Evolutionary conservation across 2,888 invertebrate genomes (phyloP).

Genomic region (Hyalella azteca): DNA sequence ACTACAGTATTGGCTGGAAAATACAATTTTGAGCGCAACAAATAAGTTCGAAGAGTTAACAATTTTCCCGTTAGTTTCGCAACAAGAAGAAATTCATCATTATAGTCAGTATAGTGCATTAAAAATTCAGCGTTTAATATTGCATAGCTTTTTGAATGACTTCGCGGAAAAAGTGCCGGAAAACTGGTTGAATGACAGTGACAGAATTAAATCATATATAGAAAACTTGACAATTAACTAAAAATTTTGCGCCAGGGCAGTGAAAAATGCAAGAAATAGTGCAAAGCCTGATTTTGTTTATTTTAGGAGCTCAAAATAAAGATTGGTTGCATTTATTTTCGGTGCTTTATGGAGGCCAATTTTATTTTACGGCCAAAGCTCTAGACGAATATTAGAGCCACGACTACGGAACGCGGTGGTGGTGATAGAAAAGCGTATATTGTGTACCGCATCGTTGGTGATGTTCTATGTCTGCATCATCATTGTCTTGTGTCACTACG

Average conservation of each 20-base stretch:
- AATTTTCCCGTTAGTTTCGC: too few relatives aligned
- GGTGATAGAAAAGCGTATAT: not conserved
- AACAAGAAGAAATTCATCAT: too few relatives aligned
- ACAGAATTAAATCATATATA: not conserved
- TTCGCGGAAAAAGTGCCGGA: not conserved
- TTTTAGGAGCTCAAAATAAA: constrained; percentile 23
- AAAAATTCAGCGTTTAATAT: too few relatives aligned
- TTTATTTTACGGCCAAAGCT: constrained; percentile 22
- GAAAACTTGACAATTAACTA: not conserved
- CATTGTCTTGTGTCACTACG: too few relatives aligned
- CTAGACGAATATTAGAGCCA: constrained; percentile 26
- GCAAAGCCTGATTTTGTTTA: not conserved
- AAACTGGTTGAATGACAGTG: not conserved
- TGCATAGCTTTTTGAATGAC: not conserved
- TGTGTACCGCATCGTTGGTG: too few relatives aligned
- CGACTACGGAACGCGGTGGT: not conserved
- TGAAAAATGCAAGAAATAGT: too few relatives aligned
- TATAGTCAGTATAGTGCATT: too few relatives aligned
- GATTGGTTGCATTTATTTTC: constrained; percentile 33
- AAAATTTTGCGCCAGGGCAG: too few relatives aligned
- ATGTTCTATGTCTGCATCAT: too few relatives aligned
- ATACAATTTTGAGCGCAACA: too few relatives aligned
- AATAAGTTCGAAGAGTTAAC: too few relatives aligned
- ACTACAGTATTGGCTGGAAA: too few relatives aligned
- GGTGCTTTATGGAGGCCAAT: constrained; percentile 28